These are phyloP conservation scores for Atta cephalotes DNA, from an alignment of 1,140 invertebrate genomes.

Conservation along the genomic window DNA sequence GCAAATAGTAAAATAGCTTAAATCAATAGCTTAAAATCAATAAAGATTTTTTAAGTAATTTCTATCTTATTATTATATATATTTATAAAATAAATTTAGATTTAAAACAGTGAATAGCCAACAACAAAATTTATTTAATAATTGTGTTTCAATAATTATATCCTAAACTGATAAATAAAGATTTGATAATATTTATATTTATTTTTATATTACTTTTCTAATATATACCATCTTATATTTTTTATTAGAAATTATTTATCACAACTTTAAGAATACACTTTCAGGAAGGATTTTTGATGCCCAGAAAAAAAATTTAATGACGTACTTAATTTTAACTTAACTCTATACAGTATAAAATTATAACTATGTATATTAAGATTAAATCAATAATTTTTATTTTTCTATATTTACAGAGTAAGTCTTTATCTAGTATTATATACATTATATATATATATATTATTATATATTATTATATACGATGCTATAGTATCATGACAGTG, in stretches of 20 bases:
- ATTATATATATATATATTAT: too few species aligned
- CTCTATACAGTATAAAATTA: too few species aligned
- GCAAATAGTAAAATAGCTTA: not conserved
- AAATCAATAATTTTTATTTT: too few species aligned
- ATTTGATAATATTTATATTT: not conserved
- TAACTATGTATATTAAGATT: too few species aligned
- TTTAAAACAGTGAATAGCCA: not conserved
- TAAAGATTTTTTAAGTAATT: not conserved
- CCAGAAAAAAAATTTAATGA: too few species aligned
- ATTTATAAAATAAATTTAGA: not conserved
- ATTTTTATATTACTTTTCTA: not conserved
- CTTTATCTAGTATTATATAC: too few species aligned
- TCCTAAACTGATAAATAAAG: not conserved
- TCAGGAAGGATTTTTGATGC: too few species aligned
- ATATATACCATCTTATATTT: not conserved
- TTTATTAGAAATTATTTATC: not conserved
- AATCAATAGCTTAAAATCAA: slow-evolving; percentile 10
- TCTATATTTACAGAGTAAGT: too few species aligned
- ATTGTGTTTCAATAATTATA: not conserved
- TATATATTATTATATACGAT: too few species aligned
- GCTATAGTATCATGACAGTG: too few species aligned
- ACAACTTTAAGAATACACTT: not conserved
- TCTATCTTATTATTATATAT: slow-evolving; percentile 9
- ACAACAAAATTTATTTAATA: slow-evolving; percentile 4
- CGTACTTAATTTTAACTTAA: too few species aligned